Evolutionary conservation across 2,797 vertebrate genomes (phyloP), one percentile per base, ranked within the genome.

Genomic region (Microctenopoma lineatum): DNA sequence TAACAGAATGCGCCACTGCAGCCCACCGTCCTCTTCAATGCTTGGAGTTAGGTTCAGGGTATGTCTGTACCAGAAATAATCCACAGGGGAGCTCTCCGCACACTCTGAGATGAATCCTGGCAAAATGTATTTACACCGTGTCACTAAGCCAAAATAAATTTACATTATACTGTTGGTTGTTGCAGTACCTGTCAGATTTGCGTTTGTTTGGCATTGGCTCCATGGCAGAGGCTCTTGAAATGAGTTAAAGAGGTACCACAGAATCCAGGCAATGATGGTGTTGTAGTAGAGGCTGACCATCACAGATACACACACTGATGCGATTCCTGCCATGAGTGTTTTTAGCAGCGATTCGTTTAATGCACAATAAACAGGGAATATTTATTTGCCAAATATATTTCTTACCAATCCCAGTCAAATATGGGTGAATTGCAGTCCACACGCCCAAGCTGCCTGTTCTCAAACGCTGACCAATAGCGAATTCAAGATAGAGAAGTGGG

Each of bases 221-320:
- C 96, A 97, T 1, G 96, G 96, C 67, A 97, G 88, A 3, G 96
- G 96, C 0, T 96, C 94, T 92, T 98, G 96, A 79, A 97, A 98
- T 14, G 97, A 98, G 89, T 97, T 98, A 88, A 96, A 97, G 89
- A 97, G 95, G 84, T 97, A 97, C 96, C 96, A 97, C 93, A 97
- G 89, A 57, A 97, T 94, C 92, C 95, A 97, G 70, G 96, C 94
- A 32, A 97, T 95, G 85, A 98, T 97, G 45, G 94, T 96, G 75
- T 98, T 97, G 78, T 98, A 98, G 80, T 97, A 98, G 27, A 97
- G 89, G 25, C 96, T 91, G 78, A 97, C 90, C 42, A 95, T 84
- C 78, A 97, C 93, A 59, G 96, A 97, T 2, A 95, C 94, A 4
- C 90, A 77, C 96, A 98, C 95, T 77, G 96, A 96, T 0, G 96